Percentiles rank a stretch among this genome's conserved stretches.
Conservation (phyloP, 2,888 invertebrate genomes). For the Cepaea hortensis region DNA sequence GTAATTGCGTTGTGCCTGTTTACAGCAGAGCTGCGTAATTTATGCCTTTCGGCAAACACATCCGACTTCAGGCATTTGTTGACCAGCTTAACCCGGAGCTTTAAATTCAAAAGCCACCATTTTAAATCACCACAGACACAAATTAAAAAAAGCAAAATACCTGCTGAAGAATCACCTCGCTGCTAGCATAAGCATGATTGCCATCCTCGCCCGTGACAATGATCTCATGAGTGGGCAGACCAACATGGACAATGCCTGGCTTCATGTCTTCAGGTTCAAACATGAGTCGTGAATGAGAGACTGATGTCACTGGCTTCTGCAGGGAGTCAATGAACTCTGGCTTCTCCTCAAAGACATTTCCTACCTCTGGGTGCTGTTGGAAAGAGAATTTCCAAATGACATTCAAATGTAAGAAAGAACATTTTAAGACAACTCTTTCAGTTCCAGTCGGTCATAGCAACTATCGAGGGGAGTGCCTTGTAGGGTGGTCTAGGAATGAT, state of each 20-base stretch:
- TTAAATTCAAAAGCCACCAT: too few relatives aligned
- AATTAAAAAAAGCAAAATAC: constrained; percentile 11
- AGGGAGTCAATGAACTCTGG: constrained; percentile 68
- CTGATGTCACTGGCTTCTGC: constrained; percentile 54
- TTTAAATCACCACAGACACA: neutral
- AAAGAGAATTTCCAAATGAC: neutral
- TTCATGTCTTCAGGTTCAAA: constrained; percentile 49
- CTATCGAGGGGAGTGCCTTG: too few relatives aligned
- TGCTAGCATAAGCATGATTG: constrained; percentile 24
- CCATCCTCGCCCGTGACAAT: constrained; percentile 40
- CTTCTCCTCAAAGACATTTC: constrained; percentile 55
- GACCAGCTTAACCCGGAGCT: too few relatives aligned
- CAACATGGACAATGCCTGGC: constrained; percentile 51
- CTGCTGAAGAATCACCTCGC: constrained; percentile 47
- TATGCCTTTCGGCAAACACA: too few relatives aligned
- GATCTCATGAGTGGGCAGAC: constrained; percentile 31
- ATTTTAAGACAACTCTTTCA: too few relatives aligned
- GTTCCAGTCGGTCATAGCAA: too few relatives aligned
- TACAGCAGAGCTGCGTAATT: too few relatives aligned
- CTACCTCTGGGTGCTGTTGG: constrained; percentile 52
- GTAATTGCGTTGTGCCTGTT: too few relatives aligned
- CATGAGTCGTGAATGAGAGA: constrained; percentile 46
- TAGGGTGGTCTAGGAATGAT: too few relatives aligned
- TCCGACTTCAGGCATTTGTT: too few relatives aligned
- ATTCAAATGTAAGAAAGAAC: too few relatives aligned